A percentile compares a stretch with the other conserved stretches of the same genome.
Evolutionary conservation across 2,113 vertebrate genomes (phyloP).

Genomic region (Malurus alboscapulatus): DNA sequence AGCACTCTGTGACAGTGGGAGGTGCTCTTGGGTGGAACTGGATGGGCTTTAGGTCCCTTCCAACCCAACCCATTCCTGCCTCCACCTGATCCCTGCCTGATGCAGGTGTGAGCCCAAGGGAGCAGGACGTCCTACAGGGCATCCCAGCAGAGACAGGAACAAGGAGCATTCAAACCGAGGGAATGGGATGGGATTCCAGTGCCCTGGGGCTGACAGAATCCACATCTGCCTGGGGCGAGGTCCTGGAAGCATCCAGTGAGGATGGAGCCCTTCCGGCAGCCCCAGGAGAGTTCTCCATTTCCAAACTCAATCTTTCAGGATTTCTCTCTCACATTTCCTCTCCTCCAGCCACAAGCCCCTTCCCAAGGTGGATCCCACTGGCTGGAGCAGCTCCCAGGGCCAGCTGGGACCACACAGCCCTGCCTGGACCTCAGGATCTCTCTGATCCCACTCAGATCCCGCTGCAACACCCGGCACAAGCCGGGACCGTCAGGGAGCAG

Average conservation of each 20-base stretch:
- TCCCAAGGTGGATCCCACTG: neutral
- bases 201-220: neutral
- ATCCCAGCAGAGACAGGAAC: neutral
- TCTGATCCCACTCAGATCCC: neutral
- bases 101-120: accelerated
- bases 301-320: neutral
- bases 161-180: accelerated
- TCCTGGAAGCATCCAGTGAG: neutral
- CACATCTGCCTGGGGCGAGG: neutral
- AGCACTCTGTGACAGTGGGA: accelerated
- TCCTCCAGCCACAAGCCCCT: neutral
- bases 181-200: neutral
- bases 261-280: neutral
- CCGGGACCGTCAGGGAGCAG: accelerated
- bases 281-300: neutral
- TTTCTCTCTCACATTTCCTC: neutral
- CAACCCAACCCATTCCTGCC: neutral
- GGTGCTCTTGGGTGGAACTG: neutral
- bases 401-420: neutral
- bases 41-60: neutral
- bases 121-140: neutral
- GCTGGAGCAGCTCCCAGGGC: neutral
- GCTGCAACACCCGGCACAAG: accelerated
- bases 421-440: neutral
- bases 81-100: neutral